Evolutionary conservation across 1,140 invertebrate genomes (phyloP), one percentile per base, ranked within the genome.

Genomic region (Conopomorpha cramerella): DNA sequence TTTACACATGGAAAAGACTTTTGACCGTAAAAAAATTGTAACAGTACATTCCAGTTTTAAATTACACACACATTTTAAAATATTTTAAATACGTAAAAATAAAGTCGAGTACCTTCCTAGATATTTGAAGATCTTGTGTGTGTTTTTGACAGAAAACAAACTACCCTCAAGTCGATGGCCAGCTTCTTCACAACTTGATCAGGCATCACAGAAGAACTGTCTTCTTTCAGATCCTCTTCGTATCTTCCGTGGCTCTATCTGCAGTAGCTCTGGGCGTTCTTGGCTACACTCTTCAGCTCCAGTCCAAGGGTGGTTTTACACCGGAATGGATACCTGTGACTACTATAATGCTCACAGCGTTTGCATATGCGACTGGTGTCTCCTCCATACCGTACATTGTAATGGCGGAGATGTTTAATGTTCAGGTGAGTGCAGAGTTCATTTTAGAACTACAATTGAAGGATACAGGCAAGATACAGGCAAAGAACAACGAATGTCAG

Each of bases 361-460:
- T 37, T 14, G 35, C 15, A 3, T 27, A 37, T 18, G 27, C 19
- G 3, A 16, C 16, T 16, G 35, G 35, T 1, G 16, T 37, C 0
- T 11, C 30, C 3, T 28, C 35, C 1, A 16, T 37, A 8, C 35
- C 35, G 11, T 37, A 37, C 28, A 30, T 37, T 10, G 19, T 37
- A 8, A 37, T 37, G 27, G 12, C 35, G n/a, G 35, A 37, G 14
- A 15, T 37, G 35, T 37, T 37, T 13, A 37, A 37, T 12, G 12
- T 37, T 17, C 35, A 37, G 35, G 35, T 37, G 10, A 30, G 28
- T n/a, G n/a, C n/a, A n/a, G n/a, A n/a, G n/a, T n/a, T n/a, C n/a
- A n/a, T n/a, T n/a, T n/a, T n/a, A n/a, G n/a, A n/a, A n/a, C n/a
- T n/a, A n/a, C n/a, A n/a, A n/a, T n/a, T n/a, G n/a, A n/a, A n/a